A percentile compares a stretch with the other conserved stretches of the same genome.
Conservation (phyloP, 2,797 vertebrate genomes). For the Cynopterus sphinx region DNA sequence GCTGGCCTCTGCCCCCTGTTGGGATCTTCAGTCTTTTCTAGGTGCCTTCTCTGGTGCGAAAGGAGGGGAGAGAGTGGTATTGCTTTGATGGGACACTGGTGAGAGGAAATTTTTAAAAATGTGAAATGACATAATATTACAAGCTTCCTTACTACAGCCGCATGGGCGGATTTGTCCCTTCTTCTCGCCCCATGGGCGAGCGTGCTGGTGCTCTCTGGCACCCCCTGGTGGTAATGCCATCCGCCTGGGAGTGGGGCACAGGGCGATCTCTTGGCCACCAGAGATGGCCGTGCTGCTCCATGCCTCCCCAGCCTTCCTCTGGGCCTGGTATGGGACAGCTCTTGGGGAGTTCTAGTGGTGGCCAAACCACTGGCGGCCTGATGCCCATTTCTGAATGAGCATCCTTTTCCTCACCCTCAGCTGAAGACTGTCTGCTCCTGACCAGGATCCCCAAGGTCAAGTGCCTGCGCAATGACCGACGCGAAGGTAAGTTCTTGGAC, state of each 20-base stretch:
- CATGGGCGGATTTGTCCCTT: background rate
- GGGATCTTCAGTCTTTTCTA: background rate
- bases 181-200: background rate
- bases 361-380: background rate
- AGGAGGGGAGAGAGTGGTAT: background rate
- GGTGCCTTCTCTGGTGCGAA: background rate
- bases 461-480: slow-evolving; percentile 92
- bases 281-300: background rate
- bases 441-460: slow-evolving; percentile 96
- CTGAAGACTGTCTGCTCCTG: slow-evolving; percentile 97
- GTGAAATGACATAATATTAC: background rate
- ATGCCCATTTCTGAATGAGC: background rate
- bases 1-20: background rate
- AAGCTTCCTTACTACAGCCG: background rate
- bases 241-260: background rate
- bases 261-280: background rate
- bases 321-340: background rate
- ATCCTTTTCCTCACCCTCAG: slow-evolving; percentile 82
- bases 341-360: background rate
- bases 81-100: background rate
- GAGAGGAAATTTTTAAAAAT: background rate
- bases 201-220: background rate
- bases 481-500: slow-evolving; percentile 92
- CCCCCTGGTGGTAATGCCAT: background rate
- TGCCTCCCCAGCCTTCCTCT: background rate